These are phyloP conservation scores for Oedothorax gibbosus DNA, from an alignment of 1,140 invertebrate species.

Conservation along the genomic window DNA sequence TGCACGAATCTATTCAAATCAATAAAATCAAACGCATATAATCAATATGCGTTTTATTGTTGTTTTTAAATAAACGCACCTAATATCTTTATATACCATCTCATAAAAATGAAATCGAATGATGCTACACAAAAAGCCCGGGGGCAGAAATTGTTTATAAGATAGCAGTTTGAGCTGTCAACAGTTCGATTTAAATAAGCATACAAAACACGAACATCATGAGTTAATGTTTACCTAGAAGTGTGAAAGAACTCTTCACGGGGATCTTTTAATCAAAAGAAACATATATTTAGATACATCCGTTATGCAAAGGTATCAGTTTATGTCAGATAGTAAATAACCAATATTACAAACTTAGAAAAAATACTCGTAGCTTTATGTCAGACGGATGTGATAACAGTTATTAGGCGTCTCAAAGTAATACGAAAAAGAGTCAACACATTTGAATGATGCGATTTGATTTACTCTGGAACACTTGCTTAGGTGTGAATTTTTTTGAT, in stretches of 20 bases:
- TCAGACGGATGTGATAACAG: no score
- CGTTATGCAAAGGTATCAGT: background rate
- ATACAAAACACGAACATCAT: conserved; percentile 7
- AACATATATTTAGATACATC: conserved; percentile 45
- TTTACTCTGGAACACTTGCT: no score
- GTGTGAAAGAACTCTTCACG: conserved; percentile 16
- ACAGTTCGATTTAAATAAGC: conserved; percentile 39
- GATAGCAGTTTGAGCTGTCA: conserved; percentile 39
- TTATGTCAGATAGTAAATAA: no score
- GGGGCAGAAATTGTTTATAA: conserved; percentile 39
- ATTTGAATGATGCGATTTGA: no score
- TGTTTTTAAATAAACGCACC: background rate
- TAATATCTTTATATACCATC: background rate
- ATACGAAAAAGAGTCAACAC: no score
- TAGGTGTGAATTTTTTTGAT: no score
- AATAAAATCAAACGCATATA: background rate
- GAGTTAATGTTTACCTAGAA: conserved; percentile 34
- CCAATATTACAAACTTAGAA: no score
- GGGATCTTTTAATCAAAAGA: conserved; percentile 44
- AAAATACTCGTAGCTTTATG: no score
- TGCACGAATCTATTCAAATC: background rate
- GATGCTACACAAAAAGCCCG: background rate
- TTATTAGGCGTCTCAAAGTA: no score
- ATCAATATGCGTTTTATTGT: conserved; percentile 21
- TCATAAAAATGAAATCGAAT: conserved; percentile 34